Evolutionary conservation across 2,888 invertebrate species (phyloP), one percentile per base, ranked within the genome.

Genomic region (Papilio protenor): DNA sequence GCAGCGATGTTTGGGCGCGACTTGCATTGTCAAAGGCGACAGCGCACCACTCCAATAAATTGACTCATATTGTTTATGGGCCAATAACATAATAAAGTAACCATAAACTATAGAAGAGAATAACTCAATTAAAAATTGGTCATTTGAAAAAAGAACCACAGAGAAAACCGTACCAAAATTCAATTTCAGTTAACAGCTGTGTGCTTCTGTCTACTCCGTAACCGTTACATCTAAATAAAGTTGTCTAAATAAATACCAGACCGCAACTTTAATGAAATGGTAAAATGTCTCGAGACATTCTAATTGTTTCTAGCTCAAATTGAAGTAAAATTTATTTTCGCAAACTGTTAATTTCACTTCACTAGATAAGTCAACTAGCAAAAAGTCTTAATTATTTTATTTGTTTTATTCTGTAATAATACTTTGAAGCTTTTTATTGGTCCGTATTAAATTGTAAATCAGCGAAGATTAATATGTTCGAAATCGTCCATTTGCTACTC

Each of bases 1-100:
- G 66, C 64, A 57, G 27, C 66, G 66, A 45, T 45, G 66, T 33
- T 77, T 64, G 76, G 73, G 77, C 27, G 55, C 66, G 73, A 77
- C 77, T 47, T 23, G 64, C 66, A 77, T 66, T 73, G 76, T 76
- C 52, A 45, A 8, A n/a, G 64, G 64, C 23, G 52, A 23, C 64
- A 64, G 23, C 40, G 40, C 5, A 49, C 64, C 21, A 64, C 64
- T 21, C 71, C 23, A 45, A 45, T 69, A 69, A 69, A 69, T 69
- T 45, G 45, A 69, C 40, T 69, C 33, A 45, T 45, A 11, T 45
- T 21, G n/a, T 45, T 69, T 69, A 69, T 69, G 66, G 40, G 4
- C 12, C 40, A 69, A 21, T 66, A 40, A 66, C 64, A 64, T 64
- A 64, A 10, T 66, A 40, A 40, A 40, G 40, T 45, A 66, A 12